Evolutionary conservation across 2,888 invertebrate genomes (phyloP), one percentile per base, ranked within the genome.

Genomic region (Pelosia muscerda): DNA sequence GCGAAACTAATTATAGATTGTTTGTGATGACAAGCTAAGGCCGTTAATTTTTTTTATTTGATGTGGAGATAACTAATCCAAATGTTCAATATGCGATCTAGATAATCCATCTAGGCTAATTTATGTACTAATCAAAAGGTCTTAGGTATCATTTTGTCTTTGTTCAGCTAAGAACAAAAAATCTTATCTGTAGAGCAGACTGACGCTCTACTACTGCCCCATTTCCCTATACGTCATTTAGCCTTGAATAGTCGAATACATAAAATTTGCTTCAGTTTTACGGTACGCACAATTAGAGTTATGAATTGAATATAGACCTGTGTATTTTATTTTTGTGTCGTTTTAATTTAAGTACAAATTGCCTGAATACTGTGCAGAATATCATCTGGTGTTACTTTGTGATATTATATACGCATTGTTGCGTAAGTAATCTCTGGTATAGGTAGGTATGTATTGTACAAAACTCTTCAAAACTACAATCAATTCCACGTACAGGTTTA

Each of bases 1-100:
- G 19, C 23, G 19, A 13, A 26, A n/a, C 49, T 28, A 64, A 58
- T 68, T 63, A 55, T 63, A 75, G 61, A 63, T 66, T 61, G 60
- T 71, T 66, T 65, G 66, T 62, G n/a, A 57, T 38, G 59, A 59
- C 15, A 34, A 23, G 34, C 38, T 23, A 60, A 55, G 53, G 54
- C 26, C 25, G n/a, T 53, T 28, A 55, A 31, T 25, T 23, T 26
- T 71, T n/a, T 42, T 60, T 57, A 63, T 61, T 42, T 25, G 42
- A 49, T 65, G 64, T 26, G 63, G 11, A 56, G n/a, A 38, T 56
- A 22, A 42, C 49, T 49, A 42, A 19, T 49, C n/a, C n/a, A 19
- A n/a, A 49, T 49, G 6, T 31, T 31, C 31, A 9, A 31, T 31
- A 31, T 31, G n/a, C 6, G 9, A 19, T n/a, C 49, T 49, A 49